A percentile compares a stretch with the other conserved stretches of the same genome.
phyloP scores from a whole-genome alignment of 2,888 invertebrate species.

The Amphiduros pacificus region DNA sequence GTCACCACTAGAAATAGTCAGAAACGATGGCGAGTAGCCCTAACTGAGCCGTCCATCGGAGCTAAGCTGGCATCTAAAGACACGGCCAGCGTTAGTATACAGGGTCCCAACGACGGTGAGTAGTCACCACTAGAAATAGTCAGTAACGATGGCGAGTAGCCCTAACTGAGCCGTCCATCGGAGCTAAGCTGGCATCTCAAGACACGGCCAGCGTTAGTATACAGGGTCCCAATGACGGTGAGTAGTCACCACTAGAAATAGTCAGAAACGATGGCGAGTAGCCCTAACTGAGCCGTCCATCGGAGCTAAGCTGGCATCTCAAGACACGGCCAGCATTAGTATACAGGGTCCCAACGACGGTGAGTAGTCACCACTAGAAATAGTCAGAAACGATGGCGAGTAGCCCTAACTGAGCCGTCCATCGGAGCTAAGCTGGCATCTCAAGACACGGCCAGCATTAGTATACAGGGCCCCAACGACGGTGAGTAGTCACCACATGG shows the following conservation, averaged over 20 bases:
- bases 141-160: too few species aligned
- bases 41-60: constrained; percentile 50
- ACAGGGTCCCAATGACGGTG: constrained; percentile 58
- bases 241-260: too few species aligned
- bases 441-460: constrained; percentile 43
- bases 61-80: constrained; percentile 45
- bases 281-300: constrained; percentile 49
- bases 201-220: constrained; percentile 50
- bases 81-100: constrained; percentile 50
- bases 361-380: too few species aligned
- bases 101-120: constrained; percentile 59
- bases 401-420: constrained; percentile 51
- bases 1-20: too few species aligned
- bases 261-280: too few species aligned
- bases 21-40: too few species aligned
- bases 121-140: too few species aligned
- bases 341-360: constrained; percentile 60
- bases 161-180: constrained; percentile 49
- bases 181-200: constrained; percentile 45
- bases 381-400: too few species aligned
- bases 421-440: constrained; percentile 46
- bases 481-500: too few species aligned
- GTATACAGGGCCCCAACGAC: constrained; percentile 59
- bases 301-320: constrained; percentile 45
- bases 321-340: constrained; percentile 44